Base-by-base conservation (phyloP, 2,797 vertebrate species). In the Hirundo rustica region DNA sequence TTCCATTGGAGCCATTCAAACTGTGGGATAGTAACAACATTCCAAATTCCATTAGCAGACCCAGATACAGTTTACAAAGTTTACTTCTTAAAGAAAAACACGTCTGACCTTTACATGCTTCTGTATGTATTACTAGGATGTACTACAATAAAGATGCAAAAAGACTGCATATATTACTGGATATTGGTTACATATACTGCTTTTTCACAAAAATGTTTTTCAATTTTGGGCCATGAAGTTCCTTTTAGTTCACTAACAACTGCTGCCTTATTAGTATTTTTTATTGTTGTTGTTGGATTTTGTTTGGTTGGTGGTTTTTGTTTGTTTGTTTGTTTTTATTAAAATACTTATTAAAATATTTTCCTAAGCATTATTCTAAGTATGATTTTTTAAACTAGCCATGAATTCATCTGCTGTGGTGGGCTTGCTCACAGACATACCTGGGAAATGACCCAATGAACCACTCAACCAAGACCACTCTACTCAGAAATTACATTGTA, bases 111-210 rank as follows among this genome's bases (percentile, higher is more conserved):
- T 62, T 62, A 47, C 19, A 45, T 25, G 22, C 23, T 44, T 82
- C 51, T 65, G 3, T 23, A 50, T 4, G 7, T 48, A 83, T 51
- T 58, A 42, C 15, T 58, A 34, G 0, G 0, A 32, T 4, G 4
- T 22, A 42, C 5, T 47, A 61, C 19, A 85, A 9, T 26, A 42
- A 67, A 66, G 32, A 88, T 54, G 16, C 25, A 77, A 93, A 74
- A 92, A 73, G 21, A 51, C 2, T 42, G 20, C 9, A 71, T 9
- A 34, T 71, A 74, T 55, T 48, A 67, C 18, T 36, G 25, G 73
- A 18, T 70, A 57, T 53, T 74, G n/a, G 60, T 87, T 91, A 66
- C 6, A 48, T 32, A 44, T 22, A 42, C 11, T 30, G 6, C 13
- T 91, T 76, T 64, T 64, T 26, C 23, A 48, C 44, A 25, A 70